These are phyloP conservation scores for Pygoscelis adeliae DNA, from an alignment of 2,113 vertebrate species.

Conservation along the genomic window DNA sequence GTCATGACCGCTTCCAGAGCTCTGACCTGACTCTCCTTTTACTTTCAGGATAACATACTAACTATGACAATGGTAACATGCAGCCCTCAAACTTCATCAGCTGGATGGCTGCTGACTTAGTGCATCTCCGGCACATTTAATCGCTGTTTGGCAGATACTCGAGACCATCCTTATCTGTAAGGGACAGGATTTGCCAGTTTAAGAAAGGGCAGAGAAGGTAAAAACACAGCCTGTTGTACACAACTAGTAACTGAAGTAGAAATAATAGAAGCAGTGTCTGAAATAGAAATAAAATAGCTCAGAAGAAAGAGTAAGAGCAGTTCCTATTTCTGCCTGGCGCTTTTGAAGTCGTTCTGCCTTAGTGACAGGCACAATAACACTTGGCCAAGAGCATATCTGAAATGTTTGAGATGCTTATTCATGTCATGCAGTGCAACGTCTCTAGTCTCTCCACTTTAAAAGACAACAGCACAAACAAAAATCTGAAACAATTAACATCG, in stretches of 20 bases:
- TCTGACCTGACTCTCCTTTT: not conserved
- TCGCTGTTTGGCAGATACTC: not conserved
- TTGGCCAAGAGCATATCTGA: not conserved
- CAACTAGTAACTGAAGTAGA: not conserved
- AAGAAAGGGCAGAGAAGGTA: not conserved
- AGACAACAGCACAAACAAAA: not conserved
- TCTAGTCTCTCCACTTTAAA: not conserved
- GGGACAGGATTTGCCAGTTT: not conserved
- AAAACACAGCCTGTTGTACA: not conserved
- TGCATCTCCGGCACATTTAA: not conserved
- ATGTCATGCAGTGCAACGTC: fast-evolving
- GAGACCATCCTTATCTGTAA: not conserved
- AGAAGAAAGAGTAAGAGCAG: not conserved
- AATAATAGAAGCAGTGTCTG: not conserved
- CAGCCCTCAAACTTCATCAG: not conserved
- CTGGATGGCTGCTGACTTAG: not conserved
- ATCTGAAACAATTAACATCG: not conserved
- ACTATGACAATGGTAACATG: not conserved
- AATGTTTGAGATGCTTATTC: not conserved
- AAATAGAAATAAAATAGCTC: constrained; percentile 12
- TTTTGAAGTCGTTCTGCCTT: not conserved
- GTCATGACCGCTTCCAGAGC: not conserved
- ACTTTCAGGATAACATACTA: not conserved
- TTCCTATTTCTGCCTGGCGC: not conserved
- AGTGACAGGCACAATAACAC: not conserved